These are phyloP conservation scores for Drosophila suboccidentalis DNA, from an alignment of 2,888 invertebrate genomes.

Conservation along the genomic window DNA sequence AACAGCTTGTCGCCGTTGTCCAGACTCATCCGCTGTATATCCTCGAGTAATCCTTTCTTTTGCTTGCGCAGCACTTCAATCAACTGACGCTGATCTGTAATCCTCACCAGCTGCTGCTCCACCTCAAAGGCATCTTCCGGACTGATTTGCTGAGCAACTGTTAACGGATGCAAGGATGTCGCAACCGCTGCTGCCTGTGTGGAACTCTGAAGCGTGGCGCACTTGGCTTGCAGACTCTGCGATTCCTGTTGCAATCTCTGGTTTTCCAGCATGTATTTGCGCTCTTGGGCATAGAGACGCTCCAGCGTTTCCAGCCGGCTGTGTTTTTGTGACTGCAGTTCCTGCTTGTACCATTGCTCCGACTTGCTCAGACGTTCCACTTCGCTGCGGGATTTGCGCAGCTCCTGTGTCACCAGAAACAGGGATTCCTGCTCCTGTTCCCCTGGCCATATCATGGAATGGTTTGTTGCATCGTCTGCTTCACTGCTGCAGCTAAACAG, in stretches of 20 bases:
- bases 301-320: constrained; percentile 82
- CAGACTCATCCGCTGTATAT: constrained; percentile 72
- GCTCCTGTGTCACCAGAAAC: constrained; percentile 75
- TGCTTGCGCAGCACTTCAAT: constrained; percentile 83
- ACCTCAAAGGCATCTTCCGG: constrained; percentile 61
- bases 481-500: constrained; percentile 73
- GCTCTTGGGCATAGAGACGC: constrained; percentile 83
- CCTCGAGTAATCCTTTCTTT: constrained; percentile 79
- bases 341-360: constrained; percentile 84
- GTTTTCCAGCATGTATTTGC: constrained; percentile 83
- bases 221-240: constrained; percentile 73
- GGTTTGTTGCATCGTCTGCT: constrained; percentile 34
- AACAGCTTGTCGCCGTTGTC: constrained; percentile 78
- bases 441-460: constrained; percentile 14
- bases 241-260: constrained; percentile 83
- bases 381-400: constrained; percentile 81
- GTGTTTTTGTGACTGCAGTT: constrained; percentile 80
- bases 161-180: not conserved
- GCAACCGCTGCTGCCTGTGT: constrained; percentile 32
- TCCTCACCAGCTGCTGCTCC: constrained; percentile 72
- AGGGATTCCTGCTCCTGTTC: constrained; percentile 53
- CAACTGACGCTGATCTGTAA: constrained; percentile 80
- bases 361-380: constrained; percentile 83
- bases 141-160: not conserved
- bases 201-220: constrained; percentile 72